These are phyloP conservation scores for Heterocephalus glaber DNA, from an alignment of 2,113 vertebrate genomes.

Conservation along the genomic window DNA sequence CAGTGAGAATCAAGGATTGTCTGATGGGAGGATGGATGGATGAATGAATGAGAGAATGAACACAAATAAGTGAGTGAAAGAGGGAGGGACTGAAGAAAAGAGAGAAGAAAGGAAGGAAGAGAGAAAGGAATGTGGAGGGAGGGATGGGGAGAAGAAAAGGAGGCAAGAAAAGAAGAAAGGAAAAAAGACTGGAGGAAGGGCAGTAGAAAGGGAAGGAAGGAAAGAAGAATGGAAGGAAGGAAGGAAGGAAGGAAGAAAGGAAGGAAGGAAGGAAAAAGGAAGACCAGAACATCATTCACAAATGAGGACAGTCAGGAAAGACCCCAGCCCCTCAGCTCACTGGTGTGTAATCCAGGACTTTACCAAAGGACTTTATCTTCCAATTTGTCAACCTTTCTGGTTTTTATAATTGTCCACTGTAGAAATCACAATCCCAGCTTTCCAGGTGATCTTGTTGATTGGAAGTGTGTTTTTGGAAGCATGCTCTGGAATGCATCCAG, in stretches of 20 bases:
- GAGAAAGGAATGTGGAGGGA: not conserved
- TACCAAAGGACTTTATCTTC: conserved; percentile 57
- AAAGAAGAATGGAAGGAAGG: not conserved
- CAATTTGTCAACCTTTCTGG: conserved; percentile 17
- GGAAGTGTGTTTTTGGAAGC: conserved; percentile 32
- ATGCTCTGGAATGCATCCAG: not conserved
- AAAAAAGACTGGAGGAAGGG: not conserved
- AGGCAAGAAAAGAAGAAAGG: not conserved
- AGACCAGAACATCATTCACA: not conserved
- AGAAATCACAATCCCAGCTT: conserved; percentile 57
- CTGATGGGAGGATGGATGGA: not conserved
- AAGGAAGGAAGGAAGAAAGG: not conserved
- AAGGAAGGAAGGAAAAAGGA: not conserved
- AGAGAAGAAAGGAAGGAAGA: not conserved
- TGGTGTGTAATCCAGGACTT: conserved; percentile 66
- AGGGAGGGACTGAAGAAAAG: not conserved
- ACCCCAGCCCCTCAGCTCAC: not conserved
- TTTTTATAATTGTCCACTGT: conserved; percentile 33
- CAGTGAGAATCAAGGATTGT: not conserved
- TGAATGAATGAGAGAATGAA: not conserved
- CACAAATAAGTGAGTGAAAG: not conserved
- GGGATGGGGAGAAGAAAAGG: not conserved
- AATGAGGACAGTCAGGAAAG: not conserved
- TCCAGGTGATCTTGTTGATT: conserved; percentile 54
- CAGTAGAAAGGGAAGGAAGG: not conserved